Evolutionary conservation across 2,797 vertebrate species (phyloP), one percentile per base, ranked within the genome.

Genomic region (Pipistrellus pygmaeus): DNA sequence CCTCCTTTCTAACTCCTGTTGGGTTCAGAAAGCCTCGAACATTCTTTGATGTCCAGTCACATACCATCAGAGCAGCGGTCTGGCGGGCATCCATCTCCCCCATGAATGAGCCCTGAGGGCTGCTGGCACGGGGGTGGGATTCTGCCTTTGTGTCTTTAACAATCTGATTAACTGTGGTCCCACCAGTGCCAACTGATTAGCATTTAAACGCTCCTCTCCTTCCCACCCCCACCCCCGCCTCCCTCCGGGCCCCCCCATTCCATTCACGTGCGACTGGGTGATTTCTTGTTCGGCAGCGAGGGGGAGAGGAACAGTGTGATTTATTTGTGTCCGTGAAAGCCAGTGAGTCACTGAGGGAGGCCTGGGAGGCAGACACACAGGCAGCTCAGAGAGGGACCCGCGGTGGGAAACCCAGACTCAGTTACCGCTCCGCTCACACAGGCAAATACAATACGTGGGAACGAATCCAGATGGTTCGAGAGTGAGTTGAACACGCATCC

Each of bases 71-170:
- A 27, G 64, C 12, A 1, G 44, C 1, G 8, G 60, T 51, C 5
- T 71, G 55, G 72, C 1, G 71, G 8, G 68, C 21, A 20, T 68
- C 76, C 81, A 62, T 86, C 85, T 72, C 71, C 69, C 30, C 72
- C 2, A 1, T 76, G 91, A 88, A 66, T 25, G 32, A 72, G 66
- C 51, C 69, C 48, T 2, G 89, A 82, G 17, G 83, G 82, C 64
- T 35, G 55, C 0, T 71, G 96, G 89, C 46, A 76, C 60, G 1
- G 73, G 68, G 3, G 6, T 21, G 71, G 0, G 13, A 25, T 44
- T 53, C 64, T 27, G 64, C 88, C 90, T 92, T 76, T 76, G 62
- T 72, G 2, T 80, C 84, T 93, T 92, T 69, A 90, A 73, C 91
- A 30, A 69, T 62, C 81, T 41, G 89, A 75, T 89, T 68, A 95